Conservation (phyloP, 2,888 invertebrate species). For the Aphodius sticticus region DNA sequence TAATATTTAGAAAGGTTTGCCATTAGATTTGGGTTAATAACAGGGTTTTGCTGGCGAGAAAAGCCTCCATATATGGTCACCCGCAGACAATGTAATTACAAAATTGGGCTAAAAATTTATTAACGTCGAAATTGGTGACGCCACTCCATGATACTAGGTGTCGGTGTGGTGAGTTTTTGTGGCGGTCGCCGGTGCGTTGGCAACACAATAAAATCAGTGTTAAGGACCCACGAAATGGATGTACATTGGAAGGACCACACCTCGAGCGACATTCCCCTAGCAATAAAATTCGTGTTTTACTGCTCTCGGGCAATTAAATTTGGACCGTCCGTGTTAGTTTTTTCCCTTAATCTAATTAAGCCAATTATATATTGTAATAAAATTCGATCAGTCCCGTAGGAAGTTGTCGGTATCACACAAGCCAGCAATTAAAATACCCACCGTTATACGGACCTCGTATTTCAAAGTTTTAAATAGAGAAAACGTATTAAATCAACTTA, state of each 20-base stretch:
- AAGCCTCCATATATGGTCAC: conserved; percentile 8
- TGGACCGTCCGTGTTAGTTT: conserved; percentile 12
- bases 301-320: conserved; percentile 20
- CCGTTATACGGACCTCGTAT: neutral
- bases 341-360: conserved; percentile 19
- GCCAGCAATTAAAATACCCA: neutral
- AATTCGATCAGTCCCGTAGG: neutral
- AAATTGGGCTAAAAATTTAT: conserved; percentile 18
- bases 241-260: conserved; percentile 17
- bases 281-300: conserved; percentile 24
- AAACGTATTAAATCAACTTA: no score
- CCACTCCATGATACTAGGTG: neutral
- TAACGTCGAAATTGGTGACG: neutral
- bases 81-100: conserved; percentile 12
- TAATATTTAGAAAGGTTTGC: neutral
- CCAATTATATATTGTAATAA: conserved; percentile 17
- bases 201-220: conserved; percentile 17
- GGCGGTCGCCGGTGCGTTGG: no score
- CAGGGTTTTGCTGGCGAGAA: conserved; percentile 17
- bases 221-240: conserved; percentile 19
- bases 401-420: neutral
- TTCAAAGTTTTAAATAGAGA: no score
- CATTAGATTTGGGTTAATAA: conserved; percentile 19
- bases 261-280: conserved; percentile 18
- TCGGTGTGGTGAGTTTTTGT: conserved; percentile 6